phyloP scores from a whole-genome alignment of 1,140 invertebrate genomes.

The Agrilus planipennis region DNA sequence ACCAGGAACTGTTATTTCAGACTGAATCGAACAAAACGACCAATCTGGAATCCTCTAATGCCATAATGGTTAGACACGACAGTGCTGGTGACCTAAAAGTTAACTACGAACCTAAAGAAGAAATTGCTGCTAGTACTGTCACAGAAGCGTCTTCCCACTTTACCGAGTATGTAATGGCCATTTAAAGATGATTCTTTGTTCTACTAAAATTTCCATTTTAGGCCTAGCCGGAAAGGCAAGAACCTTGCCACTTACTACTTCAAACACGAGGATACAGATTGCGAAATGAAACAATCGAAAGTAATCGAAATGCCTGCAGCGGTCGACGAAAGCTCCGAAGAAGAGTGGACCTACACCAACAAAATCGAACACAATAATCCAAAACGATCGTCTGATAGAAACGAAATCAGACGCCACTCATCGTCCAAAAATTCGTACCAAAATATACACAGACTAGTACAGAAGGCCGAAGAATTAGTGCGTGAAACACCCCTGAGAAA shows the following conservation, averaged over 20 bases:
- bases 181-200: slow-evolving; percentile 3
- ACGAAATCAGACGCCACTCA: slow-evolving; percentile 29
- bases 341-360: slow-evolving; percentile 57
- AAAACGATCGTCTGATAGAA: slow-evolving; percentile 28
- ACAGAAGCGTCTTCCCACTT: slow-evolving; percentile 19
- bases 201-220: slow-evolving; percentile 11
- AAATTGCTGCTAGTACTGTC: slow-evolving; percentile 6
- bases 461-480: slow-evolving; percentile 60
- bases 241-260: slow-evolving; percentile 74
- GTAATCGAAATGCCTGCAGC: slow-evolving; percentile 35
- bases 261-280: slow-evolving; percentile 53
- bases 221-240: slow-evolving; percentile 55
- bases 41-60: no score
- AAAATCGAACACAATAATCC: slow-evolving; percentile 33
- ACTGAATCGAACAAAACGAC: not conserved
- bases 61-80: no score
- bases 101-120: slow-evolving; percentile 8
- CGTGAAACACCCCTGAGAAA: slow-evolving; percentile 37
- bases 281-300: slow-evolving; percentile 49
- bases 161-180: slow-evolving; percentile 12
- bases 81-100: no score
- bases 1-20: not conserved
- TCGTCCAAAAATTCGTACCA: slow-evolving; percentile 26
- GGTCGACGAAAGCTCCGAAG: slow-evolving; percentile 55
- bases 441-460: slow-evolving; percentile 52